A percentile compares a stretch with the other conserved stretches of the same genome.
phyloP scores from a whole-genome alignment of 2,888 invertebrate species.

The Phragmatobia fuliginosa region DNA sequence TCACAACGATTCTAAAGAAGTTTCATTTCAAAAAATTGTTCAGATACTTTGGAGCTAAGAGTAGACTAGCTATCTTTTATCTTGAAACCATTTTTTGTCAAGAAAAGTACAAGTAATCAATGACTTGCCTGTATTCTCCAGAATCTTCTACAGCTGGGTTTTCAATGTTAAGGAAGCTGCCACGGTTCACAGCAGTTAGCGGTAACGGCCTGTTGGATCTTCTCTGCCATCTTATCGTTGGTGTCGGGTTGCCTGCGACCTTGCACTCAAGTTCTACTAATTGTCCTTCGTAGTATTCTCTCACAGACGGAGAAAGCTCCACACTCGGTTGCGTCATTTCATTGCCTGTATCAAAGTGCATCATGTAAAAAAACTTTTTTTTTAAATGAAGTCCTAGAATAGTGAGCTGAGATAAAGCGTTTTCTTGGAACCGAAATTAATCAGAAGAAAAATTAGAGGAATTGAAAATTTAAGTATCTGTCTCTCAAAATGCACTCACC shows the following conservation, averaged over 20 bases:
- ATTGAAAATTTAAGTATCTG: no score
- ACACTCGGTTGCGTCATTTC: constrained; percentile 85
- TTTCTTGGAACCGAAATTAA: no score
- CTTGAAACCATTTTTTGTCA: no score
- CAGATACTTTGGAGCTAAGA: no score
- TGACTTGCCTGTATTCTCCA: constrained; percentile 89
- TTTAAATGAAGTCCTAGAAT: no score
- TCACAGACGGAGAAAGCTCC: constrained; percentile 85
- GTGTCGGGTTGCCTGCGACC: constrained; percentile 91
- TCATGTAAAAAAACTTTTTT: no score
- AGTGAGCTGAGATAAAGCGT: no score
- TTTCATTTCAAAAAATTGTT: no score
- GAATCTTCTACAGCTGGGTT: constrained; percentile 90
- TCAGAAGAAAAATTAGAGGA: no score
- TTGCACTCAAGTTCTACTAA: constrained; percentile 91
- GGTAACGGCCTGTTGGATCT: constrained; percentile 75
- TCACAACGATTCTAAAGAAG: no score
- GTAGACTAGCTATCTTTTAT: no score
- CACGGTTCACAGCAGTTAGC: constrained; percentile 69
- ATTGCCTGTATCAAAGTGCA: constrained; percentile 59
- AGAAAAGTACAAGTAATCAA: neutral
- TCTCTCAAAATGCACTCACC: constrained; percentile 68
- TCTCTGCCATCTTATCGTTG: constrained; percentile 90
- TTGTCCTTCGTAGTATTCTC: constrained; percentile 91
- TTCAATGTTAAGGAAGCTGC: constrained; percentile 90